Evolutionary conservation across 1,140 invertebrate species (phyloP).

Genomic region (Drosophila melanica): DNA sequence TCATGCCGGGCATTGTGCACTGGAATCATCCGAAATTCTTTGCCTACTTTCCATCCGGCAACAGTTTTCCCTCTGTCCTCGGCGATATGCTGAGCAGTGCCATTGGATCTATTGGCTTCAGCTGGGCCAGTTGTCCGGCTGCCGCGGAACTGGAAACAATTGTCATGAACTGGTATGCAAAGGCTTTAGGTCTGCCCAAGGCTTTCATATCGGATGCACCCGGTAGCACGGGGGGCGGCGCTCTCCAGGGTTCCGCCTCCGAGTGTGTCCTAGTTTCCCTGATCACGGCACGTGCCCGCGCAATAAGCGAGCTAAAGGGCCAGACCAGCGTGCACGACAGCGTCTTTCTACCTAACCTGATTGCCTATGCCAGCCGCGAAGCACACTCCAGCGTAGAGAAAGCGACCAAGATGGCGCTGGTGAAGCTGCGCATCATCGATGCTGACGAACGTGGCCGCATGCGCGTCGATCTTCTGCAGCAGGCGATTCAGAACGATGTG

Average conservation of each 20-base stretch:
- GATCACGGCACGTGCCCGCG: slow-evolving; percentile 90
- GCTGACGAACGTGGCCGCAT: slow-evolving; percentile 93
- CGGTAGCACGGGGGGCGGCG: slow-evolving; percentile 89
- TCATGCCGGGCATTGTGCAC: slow-evolving; percentile 97
- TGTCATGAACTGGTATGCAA: slow-evolving; percentile 88
- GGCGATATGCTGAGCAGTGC: slow-evolving; percentile 96
- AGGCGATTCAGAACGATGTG: slow-evolving; percentile 90
- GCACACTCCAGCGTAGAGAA: slow-evolving; percentile 98
- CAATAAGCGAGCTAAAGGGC: slow-evolving; percentile 88
- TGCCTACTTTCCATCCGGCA: slow-evolving; percentile 97
- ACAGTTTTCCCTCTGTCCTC: slow-evolving; percentile 96
- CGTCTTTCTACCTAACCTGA: slow-evolving; percentile 92
- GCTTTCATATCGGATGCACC: slow-evolving; percentile 85
- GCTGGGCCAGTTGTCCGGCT: slow-evolving; percentile 95
- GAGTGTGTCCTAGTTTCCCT: slow-evolving; percentile 94
- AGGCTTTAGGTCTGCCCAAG: slow-evolving; percentile 86
- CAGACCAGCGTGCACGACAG: slow-evolving; percentile 86
- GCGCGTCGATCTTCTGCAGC: slow-evolving; percentile 89
- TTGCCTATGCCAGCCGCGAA: slow-evolving; percentile 92
- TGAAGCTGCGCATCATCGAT: slow-evolving; percentile 94
- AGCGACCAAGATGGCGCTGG: slow-evolving; percentile 95
- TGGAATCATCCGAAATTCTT: slow-evolving; percentile 99
- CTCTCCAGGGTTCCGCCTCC: slow-evolving; percentile 92
- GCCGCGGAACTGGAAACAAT: slow-evolving; percentile 94
- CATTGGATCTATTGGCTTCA: slow-evolving; percentile 97